Percentiles rank a stretch among this genome's conserved stretches.
These are phyloP conservation scores for Morone chrysops DNA, from an alignment of 2,113 vertebrate species.

Conservation along the genomic window DNA sequence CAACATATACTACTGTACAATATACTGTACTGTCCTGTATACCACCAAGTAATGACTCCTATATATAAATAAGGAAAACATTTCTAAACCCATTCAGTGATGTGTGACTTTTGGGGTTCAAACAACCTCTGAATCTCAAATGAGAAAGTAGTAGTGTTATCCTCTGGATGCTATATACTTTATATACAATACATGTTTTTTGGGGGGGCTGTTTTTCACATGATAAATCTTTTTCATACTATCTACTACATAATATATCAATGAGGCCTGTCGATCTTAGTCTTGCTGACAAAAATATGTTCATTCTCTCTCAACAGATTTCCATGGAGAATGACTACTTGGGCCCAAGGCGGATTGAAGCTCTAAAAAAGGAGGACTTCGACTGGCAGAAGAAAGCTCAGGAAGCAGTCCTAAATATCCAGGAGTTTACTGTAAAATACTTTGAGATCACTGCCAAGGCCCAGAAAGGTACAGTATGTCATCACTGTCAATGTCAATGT, in stretches of 20 bases:
- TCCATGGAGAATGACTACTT: slow-evolving; percentile 96
- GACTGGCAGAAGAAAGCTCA: slow-evolving; percentile 98
- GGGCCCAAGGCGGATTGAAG: slow-evolving; percentile 94
- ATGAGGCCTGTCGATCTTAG: neutral
- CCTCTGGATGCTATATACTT: neutral
- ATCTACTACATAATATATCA: too few relatives aligned
- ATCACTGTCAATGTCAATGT: slow-evolving; percentile 29
- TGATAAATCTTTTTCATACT: neutral
- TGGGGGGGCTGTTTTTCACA: neutral
- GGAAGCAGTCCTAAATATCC: slow-evolving; percentile 95
- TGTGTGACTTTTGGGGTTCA: neutral
- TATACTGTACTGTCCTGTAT: neutral
- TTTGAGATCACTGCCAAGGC: slow-evolving; percentile 97
- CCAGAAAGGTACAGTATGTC: slow-evolving; percentile 91
- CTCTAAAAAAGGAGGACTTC: slow-evolving; percentile 93
- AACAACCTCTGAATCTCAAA: slow-evolving; percentile 5
- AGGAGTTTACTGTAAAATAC: slow-evolving; percentile 98
- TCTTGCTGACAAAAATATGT: slow-evolving; percentile 16
- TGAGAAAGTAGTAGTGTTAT: slow-evolving; percentile 1
- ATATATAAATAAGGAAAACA: neutral
- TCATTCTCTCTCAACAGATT: slow-evolving; percentile 84
- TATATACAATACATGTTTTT: too few relatives aligned
- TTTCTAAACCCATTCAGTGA: neutral
- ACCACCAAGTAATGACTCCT: neutral
- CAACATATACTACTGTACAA: neutral